Base-by-base conservation (phyloP, 2,797 vertebrate genomes). In the Micromesistius poutassou region DNA sequence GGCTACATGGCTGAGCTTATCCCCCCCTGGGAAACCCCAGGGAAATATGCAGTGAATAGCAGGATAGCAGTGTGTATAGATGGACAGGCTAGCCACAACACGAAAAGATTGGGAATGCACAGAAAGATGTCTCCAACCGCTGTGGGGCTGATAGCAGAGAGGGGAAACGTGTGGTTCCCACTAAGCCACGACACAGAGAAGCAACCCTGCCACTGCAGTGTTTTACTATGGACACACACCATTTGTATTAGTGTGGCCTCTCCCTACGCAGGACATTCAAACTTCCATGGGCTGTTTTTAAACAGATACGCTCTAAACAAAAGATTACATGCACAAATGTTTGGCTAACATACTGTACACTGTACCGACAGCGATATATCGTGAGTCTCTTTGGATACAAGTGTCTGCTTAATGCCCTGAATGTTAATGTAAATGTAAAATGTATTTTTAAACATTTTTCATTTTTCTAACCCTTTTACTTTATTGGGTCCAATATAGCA, bases 11-110 rank as follows among this genome's bases (percentile, higher is more conserved):
- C 74, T 71, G 28, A 78, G 73, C 31, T 62, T 19, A 75, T 82
- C 66, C 78, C 83, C 80, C 70, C 3, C 10, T 8, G 35, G 79
- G 78, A 30, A 14, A 79, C 77, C 71, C 78, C 73, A 77, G 62
- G 76, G 35, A 89, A 88, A 78, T 78, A 89, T 85, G 85, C 79
- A 86, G 77, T 31, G 6, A 85, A 74, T 42, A 77, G 78, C 76
- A 83, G 46, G 55, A 83, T 78, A 80, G 82, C 42, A 81, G 81
- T 71, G 79, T 76, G 79, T 13, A 42, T 30, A 35, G 74, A 30
- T 76, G 28, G 76, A 70, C 66, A 82, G 79, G 84, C 87, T 42
- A 84, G 91, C 79, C 87, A 77, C 78, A 80, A 91, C 88, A 91
- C 75, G 88, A 91, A 91, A 82, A 74, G 71, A 80, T 79, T 71